phyloP scores from a whole-genome alignment of 2,113 vertebrate species.

The Tamias sibiricus region DNA sequence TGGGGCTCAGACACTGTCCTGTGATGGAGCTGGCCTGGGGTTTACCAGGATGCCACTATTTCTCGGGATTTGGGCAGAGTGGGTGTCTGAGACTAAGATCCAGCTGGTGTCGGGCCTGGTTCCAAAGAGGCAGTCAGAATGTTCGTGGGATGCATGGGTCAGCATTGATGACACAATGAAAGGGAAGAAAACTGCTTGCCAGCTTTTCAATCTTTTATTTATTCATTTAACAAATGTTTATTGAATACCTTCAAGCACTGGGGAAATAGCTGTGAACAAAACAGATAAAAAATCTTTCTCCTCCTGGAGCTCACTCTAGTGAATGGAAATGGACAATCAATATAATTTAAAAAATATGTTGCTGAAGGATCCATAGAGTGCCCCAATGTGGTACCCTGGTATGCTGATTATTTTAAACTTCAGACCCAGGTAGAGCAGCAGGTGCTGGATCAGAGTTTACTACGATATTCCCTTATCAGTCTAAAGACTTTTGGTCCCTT shows the following conservation, averaged over 20 bases:
- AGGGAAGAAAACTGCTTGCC: not conserved
- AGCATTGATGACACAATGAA: not conserved
- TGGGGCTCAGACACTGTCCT: not conserved
- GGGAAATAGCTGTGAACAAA: not conserved
- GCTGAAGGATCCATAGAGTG: not conserved
- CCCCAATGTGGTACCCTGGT: not conserved
- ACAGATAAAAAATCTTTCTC: not conserved
- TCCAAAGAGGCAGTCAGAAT: not conserved
- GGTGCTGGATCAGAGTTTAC: not conserved
- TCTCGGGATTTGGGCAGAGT: fast-evolving
- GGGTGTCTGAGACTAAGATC: not conserved
- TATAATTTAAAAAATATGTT: not conserved
- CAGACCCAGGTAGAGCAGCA: too few relatives aligned
- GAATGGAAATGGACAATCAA: not conserved
- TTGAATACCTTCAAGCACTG: not conserved
- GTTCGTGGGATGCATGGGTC: not conserved
- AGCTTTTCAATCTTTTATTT: not conserved
- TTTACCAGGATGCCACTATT: fast-evolving
- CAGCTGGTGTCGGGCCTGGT: not conserved
- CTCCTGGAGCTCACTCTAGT: not conserved
- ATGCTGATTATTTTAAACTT: not conserved
- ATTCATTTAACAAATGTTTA: not conserved
- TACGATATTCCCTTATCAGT: too few relatives aligned
- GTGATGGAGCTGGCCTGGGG: not conserved
- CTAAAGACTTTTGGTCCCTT: not conserved